Conservation (phyloP, 2,888 invertebrate species). For the Drosophila kuntzei region DNA sequence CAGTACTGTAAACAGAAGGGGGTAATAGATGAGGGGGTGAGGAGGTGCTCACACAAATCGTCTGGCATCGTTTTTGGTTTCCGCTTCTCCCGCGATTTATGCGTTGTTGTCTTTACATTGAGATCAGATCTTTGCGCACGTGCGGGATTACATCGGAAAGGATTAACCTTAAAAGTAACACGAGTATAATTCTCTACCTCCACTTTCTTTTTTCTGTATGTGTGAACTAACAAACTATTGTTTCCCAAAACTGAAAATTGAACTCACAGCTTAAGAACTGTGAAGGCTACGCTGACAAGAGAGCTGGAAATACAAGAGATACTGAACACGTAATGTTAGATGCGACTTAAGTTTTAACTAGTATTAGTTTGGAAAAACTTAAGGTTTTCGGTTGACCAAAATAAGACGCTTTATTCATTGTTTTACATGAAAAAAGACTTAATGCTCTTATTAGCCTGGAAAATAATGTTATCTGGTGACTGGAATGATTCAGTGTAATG, state of each 20-base stretch:
- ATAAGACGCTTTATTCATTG: no score
- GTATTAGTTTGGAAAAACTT: no score
- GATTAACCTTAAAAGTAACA: slow-evolving; percentile 62
- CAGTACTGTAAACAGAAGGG: slow-evolving; percentile 25
- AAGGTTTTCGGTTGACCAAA: no score
- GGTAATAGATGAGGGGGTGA: slow-evolving; percentile 23
- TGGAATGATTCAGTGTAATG: no score
- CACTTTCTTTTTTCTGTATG: slow-evolving; percentile 12
- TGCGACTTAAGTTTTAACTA: background rate
- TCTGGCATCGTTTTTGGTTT: slow-evolving; percentile 62
- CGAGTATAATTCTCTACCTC: slow-evolving; percentile 14
- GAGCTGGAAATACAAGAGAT: background rate
- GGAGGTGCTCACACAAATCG: slow-evolving; percentile 36
- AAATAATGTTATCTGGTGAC: no score
- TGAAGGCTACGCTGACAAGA: background rate
- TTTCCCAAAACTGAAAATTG: background rate
- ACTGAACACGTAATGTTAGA: background rate
- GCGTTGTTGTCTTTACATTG: slow-evolving; percentile 5
- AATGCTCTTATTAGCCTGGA: no score
- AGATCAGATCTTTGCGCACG: slow-evolving; percentile 46
- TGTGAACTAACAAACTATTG: slow-evolving; percentile 16
- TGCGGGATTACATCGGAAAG: slow-evolving; percentile 68
- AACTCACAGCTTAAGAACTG: background rate
- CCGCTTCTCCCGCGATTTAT: slow-evolving; percentile 22
- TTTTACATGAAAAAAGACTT: no score